Conservation (phyloP, 2,888 invertebrate species). For the Agriotes lineatus region DNA sequence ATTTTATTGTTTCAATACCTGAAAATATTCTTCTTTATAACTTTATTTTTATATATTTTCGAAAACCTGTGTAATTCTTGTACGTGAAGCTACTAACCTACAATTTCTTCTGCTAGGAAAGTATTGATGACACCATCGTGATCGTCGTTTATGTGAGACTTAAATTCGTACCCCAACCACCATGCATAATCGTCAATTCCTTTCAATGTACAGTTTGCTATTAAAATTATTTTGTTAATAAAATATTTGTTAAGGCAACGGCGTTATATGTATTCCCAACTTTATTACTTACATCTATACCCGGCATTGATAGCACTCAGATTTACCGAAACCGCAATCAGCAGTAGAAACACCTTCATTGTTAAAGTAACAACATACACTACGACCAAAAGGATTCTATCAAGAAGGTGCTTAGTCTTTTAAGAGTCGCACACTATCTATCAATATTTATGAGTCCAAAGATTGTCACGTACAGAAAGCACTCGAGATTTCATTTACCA, state of each 20-base stretch:
- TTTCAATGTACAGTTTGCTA: slow-evolving; percentile 5
- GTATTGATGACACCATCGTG: neutral
- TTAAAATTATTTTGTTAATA: too few relatives aligned
- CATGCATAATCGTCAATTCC: neutral
- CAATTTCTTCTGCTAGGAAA: neutral
- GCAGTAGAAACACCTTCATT: neutral
- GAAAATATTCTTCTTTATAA: too few relatives aligned
- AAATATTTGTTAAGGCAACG: too few relatives aligned
- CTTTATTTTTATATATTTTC: too few relatives aligned
- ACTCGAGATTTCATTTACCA: neutral
- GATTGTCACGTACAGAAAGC: slow-evolving; percentile 5
- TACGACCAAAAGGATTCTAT: too few relatives aligned
- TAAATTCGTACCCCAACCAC: neutral
- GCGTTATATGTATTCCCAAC: too few relatives aligned
- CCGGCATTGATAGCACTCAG: too few relatives aligned
- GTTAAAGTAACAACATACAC: too few relatives aligned
- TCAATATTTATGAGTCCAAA: neutral
- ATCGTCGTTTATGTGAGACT: neutral
- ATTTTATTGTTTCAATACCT: neutral
- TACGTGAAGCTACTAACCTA: neutral
- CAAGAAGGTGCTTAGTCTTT: neutral
- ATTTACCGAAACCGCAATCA: too few relatives aligned
- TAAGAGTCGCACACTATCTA: neutral
- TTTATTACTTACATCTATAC: too few relatives aligned
- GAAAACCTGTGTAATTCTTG: too few relatives aligned